Evolutionary conservation across 2,113 vertebrate species (phyloP), one percentile per base, ranked within the genome.

Genomic region (Cepphus grylle): DNA sequence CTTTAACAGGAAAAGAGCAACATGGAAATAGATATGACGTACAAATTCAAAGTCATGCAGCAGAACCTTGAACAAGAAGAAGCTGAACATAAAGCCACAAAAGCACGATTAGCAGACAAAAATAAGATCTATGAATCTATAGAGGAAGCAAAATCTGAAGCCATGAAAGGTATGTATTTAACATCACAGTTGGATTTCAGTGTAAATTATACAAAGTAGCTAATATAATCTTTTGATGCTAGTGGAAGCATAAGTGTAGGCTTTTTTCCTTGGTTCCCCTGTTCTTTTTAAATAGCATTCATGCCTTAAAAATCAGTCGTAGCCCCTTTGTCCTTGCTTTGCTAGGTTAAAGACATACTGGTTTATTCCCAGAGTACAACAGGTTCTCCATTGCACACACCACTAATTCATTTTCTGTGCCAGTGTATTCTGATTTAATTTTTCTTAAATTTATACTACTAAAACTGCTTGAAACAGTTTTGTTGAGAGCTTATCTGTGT

Each of bases 11-110:
- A 99, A 97, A 99, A 99, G 97, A 99, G 98, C 98, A 99, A 99
- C 97, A 98, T 99, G 97, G 99, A 99, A 98, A 99, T 99, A 86
- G 99, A 99, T 94, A 98, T 99, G 98, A 99, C 99, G 23, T 99
- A 99, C 92, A 99, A 99, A 97, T 98, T 99, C 85, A 99, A 99
- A 98, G 99, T 99, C 73, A 98, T 99, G 96, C 99, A 99, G 97
- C 99, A 99, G 97, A 98, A 98, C 90, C 98, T 99, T 92, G 99
- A 99, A 94, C 99, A 99, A 97, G 99, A 99, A 95, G 99, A 99
- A 97, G 97, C 98, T 6, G 98, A 99, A 49, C 99, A 99, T 78
- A 99, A 99, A 97, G 98, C 99, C 93, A 99, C 99, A 90, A 99
- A 99, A 97, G 98, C 98, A 17, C 97, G 99, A 74, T 98, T 99